Evolutionary conservation across 2,113 vertebrate genomes (phyloP), one percentile per base, ranked within the genome.

Genomic region (Climacteris rufus): DNA sequence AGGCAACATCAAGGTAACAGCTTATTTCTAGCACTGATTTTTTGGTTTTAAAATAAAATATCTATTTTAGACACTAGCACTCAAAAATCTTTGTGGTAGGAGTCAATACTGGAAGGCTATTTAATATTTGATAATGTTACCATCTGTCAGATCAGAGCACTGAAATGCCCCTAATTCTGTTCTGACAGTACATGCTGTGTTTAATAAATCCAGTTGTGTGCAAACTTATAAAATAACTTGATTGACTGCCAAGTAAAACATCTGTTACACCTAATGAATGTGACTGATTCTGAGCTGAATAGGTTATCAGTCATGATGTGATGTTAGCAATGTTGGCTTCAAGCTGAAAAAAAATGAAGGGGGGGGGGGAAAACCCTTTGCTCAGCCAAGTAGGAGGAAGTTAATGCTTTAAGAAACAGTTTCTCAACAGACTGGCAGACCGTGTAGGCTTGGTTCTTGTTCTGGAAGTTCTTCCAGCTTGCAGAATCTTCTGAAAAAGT

Each of bases 1-100:
- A 93, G 99, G 99, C 89, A 99, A 99, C 97, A 99, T 99, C 91
- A 99, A 99, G 99, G 99, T 99, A 97, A 97, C 28, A 70, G 40
- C 27, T 86, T 52, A 63, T 56, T 92, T 93, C 31, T 91, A 40
- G 27, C 17, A 49, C 20, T 56, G 20, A 4, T 37, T 59, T 59
- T 53, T 50, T 7, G 1, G 4, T 40, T 60, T 33, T 44, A 44
- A 22, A 75, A 35, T 23, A 59, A 63, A 89, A 22, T 70, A 40
- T 2, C 27, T 69, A 31, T 53, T 84, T 92, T 61, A 22, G 54
- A 19, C 28, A 57, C 11, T 49, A 47, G 30, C 4, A 1, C 14
- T 83, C 25, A 47, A 63, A 31, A 63, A 31, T 54, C 31, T 54
- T 70, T 77, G 19, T 94, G 33, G 21, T 68, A 39, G n/a, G 31